A percentile compares a stretch with the other conserved stretches of the same genome.
Evolutionary conservation across 2,113 vertebrate genomes (phyloP).

Genomic region (Rhombomys opimus): DNA sequence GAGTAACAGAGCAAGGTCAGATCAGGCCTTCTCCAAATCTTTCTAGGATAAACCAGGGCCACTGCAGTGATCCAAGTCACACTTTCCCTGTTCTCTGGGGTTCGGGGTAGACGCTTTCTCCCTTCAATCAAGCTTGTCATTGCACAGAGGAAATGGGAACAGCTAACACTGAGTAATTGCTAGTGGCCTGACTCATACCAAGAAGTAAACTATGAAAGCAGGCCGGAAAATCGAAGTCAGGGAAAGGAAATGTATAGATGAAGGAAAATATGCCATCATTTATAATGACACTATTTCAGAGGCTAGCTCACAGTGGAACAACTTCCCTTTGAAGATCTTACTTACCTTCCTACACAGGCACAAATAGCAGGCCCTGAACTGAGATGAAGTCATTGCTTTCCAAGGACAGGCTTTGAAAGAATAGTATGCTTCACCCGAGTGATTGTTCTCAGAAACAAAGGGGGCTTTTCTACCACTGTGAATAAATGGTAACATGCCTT

Average conservation of each 20-base stretch:
- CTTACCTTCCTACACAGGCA: constrained; percentile 50
- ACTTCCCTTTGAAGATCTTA: constrained; percentile 70
- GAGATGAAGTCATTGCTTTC: constrained; percentile 52
- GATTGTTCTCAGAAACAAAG: constrained; percentile 19
- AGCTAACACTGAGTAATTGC: constrained; percentile 59
- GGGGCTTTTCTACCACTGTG: neutral
- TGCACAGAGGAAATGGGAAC: constrained; percentile 34
- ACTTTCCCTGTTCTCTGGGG: constrained; percentile 42
- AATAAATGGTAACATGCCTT: neutral
- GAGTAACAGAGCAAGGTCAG: neutral
- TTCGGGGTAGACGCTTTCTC: neutral
- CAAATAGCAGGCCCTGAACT: constrained; percentile 34
- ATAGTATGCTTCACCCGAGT: constrained; percentile 12
- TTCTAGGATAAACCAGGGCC: constrained; percentile 6
- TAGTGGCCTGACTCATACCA: constrained; percentile 40
- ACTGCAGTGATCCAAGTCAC: constrained; percentile 22
- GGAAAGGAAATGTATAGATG: neutral
- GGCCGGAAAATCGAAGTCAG: constrained; percentile 44
- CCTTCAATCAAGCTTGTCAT: constrained; percentile 31
- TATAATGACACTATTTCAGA: constrained; percentile 57
- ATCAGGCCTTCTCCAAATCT: neutral
- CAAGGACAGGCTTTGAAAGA: constrained; percentile 34
- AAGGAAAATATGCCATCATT: constrained; percentile 61
- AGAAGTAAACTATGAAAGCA: constrained; percentile 20
- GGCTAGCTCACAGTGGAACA: constrained; percentile 50